Evolutionary conservation across 2,888 invertebrate genomes (phyloP), one percentile per base, ranked within the genome.

Genomic region (Drosophila austrosaltans): DNA sequence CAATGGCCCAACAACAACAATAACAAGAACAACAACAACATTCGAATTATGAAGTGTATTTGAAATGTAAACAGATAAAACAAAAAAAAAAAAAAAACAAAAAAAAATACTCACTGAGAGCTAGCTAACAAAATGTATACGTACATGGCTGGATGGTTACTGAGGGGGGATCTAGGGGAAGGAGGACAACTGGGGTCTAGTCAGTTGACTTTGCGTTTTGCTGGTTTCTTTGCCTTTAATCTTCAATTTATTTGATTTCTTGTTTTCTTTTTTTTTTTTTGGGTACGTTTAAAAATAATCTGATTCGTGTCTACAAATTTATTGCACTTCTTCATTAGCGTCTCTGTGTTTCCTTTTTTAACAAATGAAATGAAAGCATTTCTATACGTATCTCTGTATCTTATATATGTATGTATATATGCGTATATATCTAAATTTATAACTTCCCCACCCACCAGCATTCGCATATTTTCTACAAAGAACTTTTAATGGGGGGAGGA

Each of bases 41-140:
- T 74, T 56, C 39, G 66, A 60, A 65, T 66, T 75, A 75, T 75
- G 75, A 75, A 75, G 75, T 75, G 75, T 74, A 74, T 74, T 69
- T 60, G 74, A 74, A 69, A 74, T 74, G 75, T 70, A 75, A 75
- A 75, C 75, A 75, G 70, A 75, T 66, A 74, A 65, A 30, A 30
- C 3, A 30, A 30, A 30, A 30, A 30, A 30, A 3, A 3, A 30
- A 5, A 30, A 30, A 30, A 30, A 30, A 0, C 16, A 30, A 30
- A 30, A 3, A 3, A 30, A 0, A 73, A 74, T 22, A 39, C n/a
- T 42, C 48, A 48, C 48, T 22, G 48, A 22, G 48, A 25, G 25
- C 22, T 48, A 16, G 16, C 16, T 16, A 16, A 48, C 22, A 8
- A 6, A 32, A 16, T 16, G 16, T 63, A 59, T 58, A 30, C 22